A percentile compares a stretch with the other conserved stretches of the same genome.
These are phyloP conservation scores for Serilophus lunatus DNA, from an alignment of 2,113 vertebrate genomes.

Conservation along the genomic window DNA sequence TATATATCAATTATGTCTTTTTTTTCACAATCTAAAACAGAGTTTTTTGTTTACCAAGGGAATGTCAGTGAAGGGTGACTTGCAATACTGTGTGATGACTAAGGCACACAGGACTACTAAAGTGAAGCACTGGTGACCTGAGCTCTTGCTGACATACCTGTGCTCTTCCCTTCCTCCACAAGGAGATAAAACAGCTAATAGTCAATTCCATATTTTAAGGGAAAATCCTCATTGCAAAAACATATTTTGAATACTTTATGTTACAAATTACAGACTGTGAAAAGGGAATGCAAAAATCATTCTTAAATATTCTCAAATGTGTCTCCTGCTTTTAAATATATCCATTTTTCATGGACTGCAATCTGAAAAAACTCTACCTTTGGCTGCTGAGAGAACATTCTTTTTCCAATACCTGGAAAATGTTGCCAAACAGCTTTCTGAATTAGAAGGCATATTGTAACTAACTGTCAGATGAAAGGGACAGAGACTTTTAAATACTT, in stretches of 20 bases:
- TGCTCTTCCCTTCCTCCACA: not conserved
- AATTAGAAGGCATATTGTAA: not conserved
- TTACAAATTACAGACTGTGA: not conserved
- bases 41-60: not conserved
- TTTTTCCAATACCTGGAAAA: not conserved
- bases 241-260: not conserved
- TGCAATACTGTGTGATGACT: not conserved
- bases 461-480: not conserved
- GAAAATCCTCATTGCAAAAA: not conserved
- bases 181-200: not conserved
- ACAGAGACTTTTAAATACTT: not conserved
- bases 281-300: not conserved
- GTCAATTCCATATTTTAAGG: not conserved
- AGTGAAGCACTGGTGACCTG: not conserved
- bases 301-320: not conserved
- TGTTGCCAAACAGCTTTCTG: not conserved
- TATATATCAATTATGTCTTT: not conserved
- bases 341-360: not conserved
- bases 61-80: not conserved
- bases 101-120: not conserved
- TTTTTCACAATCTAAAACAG: not conserved
- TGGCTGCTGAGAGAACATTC: not conserved
- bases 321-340: not conserved
- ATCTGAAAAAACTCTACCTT: not conserved
- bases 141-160: not conserved